These are phyloP conservation scores for Synanthedon andrenaeformis DNA, from an alignment of 2,888 invertebrate genomes.

Conservation along the genomic window DNA sequence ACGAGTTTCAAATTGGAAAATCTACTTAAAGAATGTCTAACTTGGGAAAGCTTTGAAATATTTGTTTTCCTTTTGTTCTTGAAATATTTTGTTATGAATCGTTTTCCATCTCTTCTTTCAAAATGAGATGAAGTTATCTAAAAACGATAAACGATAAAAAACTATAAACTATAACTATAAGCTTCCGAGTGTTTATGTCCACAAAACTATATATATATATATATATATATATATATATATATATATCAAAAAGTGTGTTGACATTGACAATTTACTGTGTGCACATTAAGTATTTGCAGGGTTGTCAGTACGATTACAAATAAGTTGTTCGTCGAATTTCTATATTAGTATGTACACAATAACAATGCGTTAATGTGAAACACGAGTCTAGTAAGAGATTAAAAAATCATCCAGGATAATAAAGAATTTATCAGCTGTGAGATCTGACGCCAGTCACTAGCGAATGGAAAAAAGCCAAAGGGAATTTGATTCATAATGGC, in stretches of 20 bases:
- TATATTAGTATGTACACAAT: neutral
- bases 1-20: constrained; percentile 61
- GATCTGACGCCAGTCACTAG: constrained; percentile 60
- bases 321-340: neutral
- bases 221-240: too few species aligned
- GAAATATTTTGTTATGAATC: constrained; percentile 5
- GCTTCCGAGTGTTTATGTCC: too few species aligned
- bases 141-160: too few species aligned
- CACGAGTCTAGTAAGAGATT: constrained; percentile 47
- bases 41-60: constrained; percentile 14
- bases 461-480: constrained; percentile 52
- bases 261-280: too few species aligned
- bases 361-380: constrained; percentile 47
- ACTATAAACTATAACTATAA: too few species aligned
- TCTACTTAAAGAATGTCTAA: constrained; percentile 36
- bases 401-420: constrained; percentile 68
- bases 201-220: too few species aligned
- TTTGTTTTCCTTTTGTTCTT: constrained; percentile 31
- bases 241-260: too few species aligned
- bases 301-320: too few species aligned
- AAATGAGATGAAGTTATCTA: too few species aligned
- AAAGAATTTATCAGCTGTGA: constrained; percentile 63
- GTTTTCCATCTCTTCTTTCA: neutral
- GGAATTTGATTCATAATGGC: constrained; percentile 65
- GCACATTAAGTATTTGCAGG: too few species aligned